Conservation (phyloP, 2,113 vertebrate species). For the Monarcha castaneiventris region DNA sequence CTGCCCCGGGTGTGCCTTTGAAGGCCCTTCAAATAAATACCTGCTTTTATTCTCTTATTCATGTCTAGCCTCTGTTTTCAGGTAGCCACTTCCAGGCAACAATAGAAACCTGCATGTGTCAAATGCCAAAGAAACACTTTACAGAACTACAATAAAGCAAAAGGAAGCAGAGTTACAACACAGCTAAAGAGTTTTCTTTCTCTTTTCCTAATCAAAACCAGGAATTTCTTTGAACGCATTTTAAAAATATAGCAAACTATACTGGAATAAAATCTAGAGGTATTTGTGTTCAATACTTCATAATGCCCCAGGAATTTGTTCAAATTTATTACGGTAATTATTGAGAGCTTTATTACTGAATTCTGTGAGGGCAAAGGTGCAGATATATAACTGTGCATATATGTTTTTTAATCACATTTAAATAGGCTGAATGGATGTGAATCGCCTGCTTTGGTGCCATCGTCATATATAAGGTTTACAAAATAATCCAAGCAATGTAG, state of each 20-base stretch:
- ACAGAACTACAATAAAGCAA: background rate
- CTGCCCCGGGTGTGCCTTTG: background rate
- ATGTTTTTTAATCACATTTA: background rate
- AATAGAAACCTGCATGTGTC: background rate
- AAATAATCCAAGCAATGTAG: background rate
- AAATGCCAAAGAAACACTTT: background rate
- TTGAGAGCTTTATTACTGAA: background rate
- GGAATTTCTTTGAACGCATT: background rate
- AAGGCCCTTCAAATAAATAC: background rate
- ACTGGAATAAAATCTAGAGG: background rate
- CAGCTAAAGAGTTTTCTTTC: background rate
- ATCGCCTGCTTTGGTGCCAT: background rate
- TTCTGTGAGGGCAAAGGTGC: background rate
- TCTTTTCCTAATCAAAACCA: background rate
- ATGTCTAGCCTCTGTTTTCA: background rate
- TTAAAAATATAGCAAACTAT: background rate
- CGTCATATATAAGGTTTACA: background rate
- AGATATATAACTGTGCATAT: background rate
- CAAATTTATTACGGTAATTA: background rate
- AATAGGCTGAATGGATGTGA: background rate
- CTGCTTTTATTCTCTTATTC: background rate
- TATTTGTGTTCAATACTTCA: background rate
- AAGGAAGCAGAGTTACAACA: background rate
- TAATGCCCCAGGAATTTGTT: background rate
- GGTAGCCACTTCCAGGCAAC: background rate